Evolutionary conservation across 1,140 invertebrate species (phyloP).

Genomic region (Euura saliciscinereae): DNA sequence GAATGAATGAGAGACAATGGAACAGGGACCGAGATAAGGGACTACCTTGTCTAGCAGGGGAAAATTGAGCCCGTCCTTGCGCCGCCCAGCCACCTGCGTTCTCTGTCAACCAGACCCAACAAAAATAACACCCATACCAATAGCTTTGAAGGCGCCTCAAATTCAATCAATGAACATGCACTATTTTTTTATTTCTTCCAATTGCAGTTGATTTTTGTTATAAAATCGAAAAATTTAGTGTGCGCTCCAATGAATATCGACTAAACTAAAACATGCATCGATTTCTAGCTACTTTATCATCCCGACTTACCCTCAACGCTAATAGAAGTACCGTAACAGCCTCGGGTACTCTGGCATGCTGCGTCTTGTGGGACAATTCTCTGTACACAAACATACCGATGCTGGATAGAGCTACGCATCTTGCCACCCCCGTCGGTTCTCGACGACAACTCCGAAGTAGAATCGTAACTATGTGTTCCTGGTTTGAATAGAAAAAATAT

Average conservation of each 20-base stretch:
- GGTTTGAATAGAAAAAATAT: background rate
- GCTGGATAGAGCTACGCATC: constrained; percentile 88
- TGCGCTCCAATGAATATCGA: background rate
- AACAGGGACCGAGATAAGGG: constrained; percentile 2
- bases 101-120: constrained; percentile 40
- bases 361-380: constrained; percentile 70
- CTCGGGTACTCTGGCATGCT: constrained; percentile 77
- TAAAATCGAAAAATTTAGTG: no score
- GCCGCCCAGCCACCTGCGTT: constrained; percentile 34
- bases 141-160: no score
- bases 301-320: constrained; percentile 72
- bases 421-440: constrained; percentile 87
- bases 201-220: no score
- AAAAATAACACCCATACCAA: constrained; percentile 33
- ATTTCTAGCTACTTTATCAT: background rate
- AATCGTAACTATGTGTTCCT: constrained; percentile 90
- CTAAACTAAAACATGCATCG: background rate
- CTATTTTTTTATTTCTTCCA: no score
- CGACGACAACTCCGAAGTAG: constrained; percentile 83
- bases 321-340: constrained; percentile 86
- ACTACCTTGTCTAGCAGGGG: constrained; percentile 44
- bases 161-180: no score
- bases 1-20: constrained; percentile 23
- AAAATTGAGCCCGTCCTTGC: constrained; percentile 49
- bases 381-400: constrained; percentile 86